A percentile compares a stretch with the other conserved stretches of the same genome.
Evolutionary conservation across 2,113 vertebrate species (phyloP).

Genomic region (Cyanocitta stelleri): DNA sequence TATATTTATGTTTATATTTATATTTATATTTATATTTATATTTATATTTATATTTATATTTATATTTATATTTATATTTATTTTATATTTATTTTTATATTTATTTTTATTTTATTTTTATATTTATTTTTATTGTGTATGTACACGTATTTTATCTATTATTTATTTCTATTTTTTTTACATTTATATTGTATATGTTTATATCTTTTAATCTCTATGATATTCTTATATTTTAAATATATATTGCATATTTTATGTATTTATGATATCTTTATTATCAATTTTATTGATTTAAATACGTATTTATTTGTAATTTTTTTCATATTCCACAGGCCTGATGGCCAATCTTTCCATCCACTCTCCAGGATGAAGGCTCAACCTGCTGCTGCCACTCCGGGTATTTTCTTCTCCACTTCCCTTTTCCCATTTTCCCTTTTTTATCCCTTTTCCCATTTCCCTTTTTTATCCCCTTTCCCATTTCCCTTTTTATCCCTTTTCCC

Average conservation of each 20-base stretch:
- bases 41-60: too few species aligned
- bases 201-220: not conserved
- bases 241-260: not conserved
- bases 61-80: too few species aligned
- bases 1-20: too few species aligned
- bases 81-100: too few species aligned
- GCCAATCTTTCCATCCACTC: too few species aligned
- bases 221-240: not conserved
- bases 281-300: not conserved
- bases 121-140: too few species aligned
- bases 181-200: not conserved
- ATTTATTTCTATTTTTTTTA: too few species aligned
- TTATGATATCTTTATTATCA: not conserved
- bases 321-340: not conserved
- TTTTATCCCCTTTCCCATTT: too few species aligned
- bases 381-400: fast-evolving
- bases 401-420: not conserved
- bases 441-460: too few species aligned
- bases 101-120: too few species aligned
- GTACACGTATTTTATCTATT: too few species aligned
- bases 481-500: not conserved
- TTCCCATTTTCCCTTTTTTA: not conserved
- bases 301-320: not conserved
- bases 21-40: too few species aligned
- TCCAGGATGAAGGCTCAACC: not conserved